Base-by-base conservation (phyloP, 2,113 vertebrate species). In the Psettodes erumei region DNA sequence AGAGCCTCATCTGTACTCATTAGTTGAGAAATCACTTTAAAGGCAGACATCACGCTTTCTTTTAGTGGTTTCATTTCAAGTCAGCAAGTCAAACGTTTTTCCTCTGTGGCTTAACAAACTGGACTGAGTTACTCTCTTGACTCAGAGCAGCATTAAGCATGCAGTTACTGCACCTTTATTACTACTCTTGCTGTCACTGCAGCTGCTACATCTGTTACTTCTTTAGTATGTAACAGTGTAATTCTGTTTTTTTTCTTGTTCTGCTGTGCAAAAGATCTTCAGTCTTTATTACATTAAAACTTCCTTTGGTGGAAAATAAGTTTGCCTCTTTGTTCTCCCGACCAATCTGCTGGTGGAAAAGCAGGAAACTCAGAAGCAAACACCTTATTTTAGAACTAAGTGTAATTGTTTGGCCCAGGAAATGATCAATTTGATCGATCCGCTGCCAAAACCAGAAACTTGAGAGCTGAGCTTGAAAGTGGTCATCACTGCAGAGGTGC, bases 11-110 rank as follows among this genome's bases (percentile, higher is more conserved):
- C 55, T 66, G 37, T 35, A 54, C 60, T 80, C 56, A 72, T 75
- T 80, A 68, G 66, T 38, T 42, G n/a, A 68, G 42, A 47, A 67
- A 68, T 58, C 23, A 19, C 30, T 54, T 67, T 62, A 28, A 47
- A 51, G 42, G 6, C 16, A 18, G 60, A 58, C 38, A 23, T 61
- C 1, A 15, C 58, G 60, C 45, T 81, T 81, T 78, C 27, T 56
- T 40, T 68, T 55, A 75, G 45, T 40, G 6, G 62, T 53, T 71
- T 67, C 19, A 54, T 81, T 77, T 86, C 35, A 75, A 74, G 47
- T 66, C 13, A 64, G n/a, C 3, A 33, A 18, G 10, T 51, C 8
- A 33, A 35, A 48, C 28, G 6, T 47, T 73, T 25, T 30, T 42
- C 65, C 38, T 51, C 42, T 53, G 19, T 53, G 50, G 50, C 42